These are phyloP conservation scores for Picus viridis DNA, from an alignment of 2,797 vertebrate species.

Conservation along the genomic window DNA sequence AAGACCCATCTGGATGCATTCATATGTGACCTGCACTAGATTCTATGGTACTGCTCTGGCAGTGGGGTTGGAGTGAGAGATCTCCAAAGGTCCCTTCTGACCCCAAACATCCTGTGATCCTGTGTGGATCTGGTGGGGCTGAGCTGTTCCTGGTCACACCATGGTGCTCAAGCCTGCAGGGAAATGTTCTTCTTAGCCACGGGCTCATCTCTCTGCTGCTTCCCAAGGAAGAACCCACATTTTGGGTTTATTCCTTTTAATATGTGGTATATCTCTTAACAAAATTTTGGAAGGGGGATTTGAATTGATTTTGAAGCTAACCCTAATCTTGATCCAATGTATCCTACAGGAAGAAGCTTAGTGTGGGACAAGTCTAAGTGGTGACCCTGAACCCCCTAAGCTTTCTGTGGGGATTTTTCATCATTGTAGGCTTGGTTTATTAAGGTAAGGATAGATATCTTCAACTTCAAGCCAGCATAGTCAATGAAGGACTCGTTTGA, in stretches of 20 bases:
- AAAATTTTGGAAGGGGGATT: fast-evolving
- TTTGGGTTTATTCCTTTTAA: background rate
- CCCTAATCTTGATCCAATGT: background rate
- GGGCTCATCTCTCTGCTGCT: background rate
- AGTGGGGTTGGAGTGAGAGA: too few relatives aligned
- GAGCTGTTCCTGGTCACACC: background rate
- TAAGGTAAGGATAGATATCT: constrained; percentile 33
- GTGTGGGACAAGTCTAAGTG: background rate
- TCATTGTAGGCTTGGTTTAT: background rate
- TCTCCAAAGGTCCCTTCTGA: too few relatives aligned
- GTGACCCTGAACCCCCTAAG: background rate
- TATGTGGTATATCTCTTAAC: background rate
- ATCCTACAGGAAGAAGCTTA: background rate
- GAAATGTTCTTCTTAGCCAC: background rate
- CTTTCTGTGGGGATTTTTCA: background rate
- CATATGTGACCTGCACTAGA: too few relatives aligned
- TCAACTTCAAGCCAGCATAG: constrained; percentile 66
- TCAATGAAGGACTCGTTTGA: constrained; percentile 62
- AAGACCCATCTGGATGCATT: too few relatives aligned
- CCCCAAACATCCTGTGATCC: too few relatives aligned
- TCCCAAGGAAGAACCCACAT: fast-evolving
- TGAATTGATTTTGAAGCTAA: background rate
- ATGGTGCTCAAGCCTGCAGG: fast-evolving
- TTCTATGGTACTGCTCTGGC: too few relatives aligned
- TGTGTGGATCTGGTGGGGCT: background rate